Percentiles rank a stretch among this genome's conserved stretches.
Conservation (phyloP, 2,113 vertebrate genomes). For the Rhea americana region DNA sequence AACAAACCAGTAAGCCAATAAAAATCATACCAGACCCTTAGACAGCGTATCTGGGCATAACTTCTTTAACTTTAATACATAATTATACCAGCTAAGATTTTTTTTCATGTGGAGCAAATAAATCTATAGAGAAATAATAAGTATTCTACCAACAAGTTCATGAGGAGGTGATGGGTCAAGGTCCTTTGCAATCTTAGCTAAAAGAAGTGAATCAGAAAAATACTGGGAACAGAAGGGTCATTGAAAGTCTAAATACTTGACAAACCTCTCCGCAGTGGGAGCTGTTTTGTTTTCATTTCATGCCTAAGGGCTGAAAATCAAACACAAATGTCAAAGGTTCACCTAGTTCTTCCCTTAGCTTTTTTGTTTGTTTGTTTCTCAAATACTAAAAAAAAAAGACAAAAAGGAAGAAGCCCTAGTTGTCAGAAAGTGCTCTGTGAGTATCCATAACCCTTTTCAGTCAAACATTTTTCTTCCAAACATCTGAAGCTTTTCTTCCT, state of each 20-base stretch:
- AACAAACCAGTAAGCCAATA: not conserved
- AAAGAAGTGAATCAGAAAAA: slow-evolving; percentile 1
- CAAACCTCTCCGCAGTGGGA: slow-evolving; percentile 3
- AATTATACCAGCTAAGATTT: not conserved
- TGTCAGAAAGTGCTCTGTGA: not conserved
- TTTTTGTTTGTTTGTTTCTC: not conserved
- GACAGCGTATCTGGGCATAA: not conserved
- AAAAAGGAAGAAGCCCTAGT: not conserved
- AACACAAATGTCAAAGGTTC: slow-evolving; percentile 42
- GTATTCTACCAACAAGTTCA: not conserved
- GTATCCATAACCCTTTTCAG: not conserved
- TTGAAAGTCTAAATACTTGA: slow-evolving; percentile 6
- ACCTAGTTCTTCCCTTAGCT: not conserved
- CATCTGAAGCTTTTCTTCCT: slow-evolving; percentile 9
- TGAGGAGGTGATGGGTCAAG: not conserved
- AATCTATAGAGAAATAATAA: not conserved
- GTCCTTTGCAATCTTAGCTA: not conserved
- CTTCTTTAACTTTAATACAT: not conserved
- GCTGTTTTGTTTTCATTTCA: slow-evolving; percentile 48
- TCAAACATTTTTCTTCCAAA: slow-evolving; percentile 13
- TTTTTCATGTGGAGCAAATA: not conserved
- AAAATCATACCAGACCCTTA: not conserved
- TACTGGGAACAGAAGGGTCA: slow-evolving; percentile 1
- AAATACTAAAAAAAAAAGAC: not conserved
- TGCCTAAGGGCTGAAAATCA: slow-evolving; percentile 30